Evolutionary conservation across 2,888 invertebrate genomes (phyloP), one percentile per base, ranked within the genome.

Genomic region (Julus scanicus): DNA sequence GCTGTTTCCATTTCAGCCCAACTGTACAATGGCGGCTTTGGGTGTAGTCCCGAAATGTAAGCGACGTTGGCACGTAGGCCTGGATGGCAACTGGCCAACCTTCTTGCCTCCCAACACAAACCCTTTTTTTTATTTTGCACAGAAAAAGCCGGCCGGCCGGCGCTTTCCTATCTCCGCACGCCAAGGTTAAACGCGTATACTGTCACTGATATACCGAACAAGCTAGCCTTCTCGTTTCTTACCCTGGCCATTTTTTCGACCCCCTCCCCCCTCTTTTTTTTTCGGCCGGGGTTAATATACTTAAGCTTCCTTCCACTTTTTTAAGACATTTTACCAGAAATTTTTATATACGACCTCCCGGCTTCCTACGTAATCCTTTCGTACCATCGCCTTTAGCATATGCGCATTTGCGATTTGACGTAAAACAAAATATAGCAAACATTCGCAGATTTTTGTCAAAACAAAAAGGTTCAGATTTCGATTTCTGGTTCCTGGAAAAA

Each of bases 91-190:
- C 13, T 3, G 13, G 53, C 53, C 53, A 53, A 53, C 53, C 13
- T 17, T 53, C 53, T 29, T 29, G 53, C 53, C 17, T 53, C 53
- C 44, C 44, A 44, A 44, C 5, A 44, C 5, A 44, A 44, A 44
- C 5, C 44, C 44, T 8, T 44, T 44, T 8, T 8, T 8, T 8
- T 8, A 44, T 44, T 44, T 44, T 44, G 44, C 53, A 0, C 53
- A 53, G 53, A 53, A 53, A 53, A 53, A 53, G 53, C 53, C 53
- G 53, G 53, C 53, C 53, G 53, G 53, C 53, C 53, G 53, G 53
- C 53, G 53, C 13, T 13, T 13, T 44, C 44, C 44, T 44, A 44
- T 44, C 5, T 44, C 5, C 44, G 8, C 53, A 53, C 53, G 53
- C 13, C 53, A 53, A 53, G 53, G 53, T 53, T 53, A 53, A 53